phyloP scores from a whole-genome alignment of 2,888 invertebrate species.

The Esperia sulphurella region DNA sequence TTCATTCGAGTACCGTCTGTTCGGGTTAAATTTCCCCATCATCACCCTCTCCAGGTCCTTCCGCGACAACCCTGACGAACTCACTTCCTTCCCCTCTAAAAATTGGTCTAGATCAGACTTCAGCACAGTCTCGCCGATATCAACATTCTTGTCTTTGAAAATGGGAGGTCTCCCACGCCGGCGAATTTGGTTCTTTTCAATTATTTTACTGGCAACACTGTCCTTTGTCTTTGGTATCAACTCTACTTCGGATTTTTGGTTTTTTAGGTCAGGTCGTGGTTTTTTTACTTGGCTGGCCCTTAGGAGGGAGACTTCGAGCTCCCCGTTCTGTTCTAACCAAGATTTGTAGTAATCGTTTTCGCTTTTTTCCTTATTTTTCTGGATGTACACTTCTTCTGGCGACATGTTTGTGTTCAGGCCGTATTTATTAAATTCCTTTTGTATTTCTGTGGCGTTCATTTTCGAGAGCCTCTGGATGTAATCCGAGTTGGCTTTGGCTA shows the following conservation, averaged over 20 bases:
- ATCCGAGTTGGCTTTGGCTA: constrained; percentile 59
- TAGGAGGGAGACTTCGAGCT: constrained; percentile 66
- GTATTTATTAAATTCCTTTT: constrained; percentile 64
- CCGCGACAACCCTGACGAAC: constrained; percentile 69
- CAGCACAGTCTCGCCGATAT: constrained; percentile 66
- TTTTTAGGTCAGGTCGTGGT: constrained; percentile 39
- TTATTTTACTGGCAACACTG: constrained; percentile 38
- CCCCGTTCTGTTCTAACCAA: constrained; percentile 73
- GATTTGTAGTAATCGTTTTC: constrained; percentile 72
- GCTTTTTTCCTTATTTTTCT: constrained; percentile 40
- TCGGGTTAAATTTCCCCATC: constrained; percentile 77
- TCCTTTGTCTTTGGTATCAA: constrained; percentile 59
- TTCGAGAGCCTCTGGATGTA: constrained; percentile 58
- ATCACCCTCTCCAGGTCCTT: constrained; percentile 71
- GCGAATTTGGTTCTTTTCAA: constrained; percentile 51
- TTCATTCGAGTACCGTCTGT: constrained; percentile 71
- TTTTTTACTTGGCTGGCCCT: constrained; percentile 58
- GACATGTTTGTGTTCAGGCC: constrained; percentile 51
- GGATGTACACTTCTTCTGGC: constrained; percentile 34
- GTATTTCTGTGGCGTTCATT: constrained; percentile 62
- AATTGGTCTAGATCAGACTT: constrained; percentile 75
- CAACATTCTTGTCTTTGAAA: constrained; percentile 65
- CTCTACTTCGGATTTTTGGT: constrained; percentile 62
- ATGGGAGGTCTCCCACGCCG: constrained; percentile 64
- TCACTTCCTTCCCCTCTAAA: constrained; percentile 70